A percentile compares a stretch with the other conserved stretches of the same genome.
Evolutionary conservation across 2,888 invertebrate species (phyloP).

Genomic region (Dendrolimus pini): DNA sequence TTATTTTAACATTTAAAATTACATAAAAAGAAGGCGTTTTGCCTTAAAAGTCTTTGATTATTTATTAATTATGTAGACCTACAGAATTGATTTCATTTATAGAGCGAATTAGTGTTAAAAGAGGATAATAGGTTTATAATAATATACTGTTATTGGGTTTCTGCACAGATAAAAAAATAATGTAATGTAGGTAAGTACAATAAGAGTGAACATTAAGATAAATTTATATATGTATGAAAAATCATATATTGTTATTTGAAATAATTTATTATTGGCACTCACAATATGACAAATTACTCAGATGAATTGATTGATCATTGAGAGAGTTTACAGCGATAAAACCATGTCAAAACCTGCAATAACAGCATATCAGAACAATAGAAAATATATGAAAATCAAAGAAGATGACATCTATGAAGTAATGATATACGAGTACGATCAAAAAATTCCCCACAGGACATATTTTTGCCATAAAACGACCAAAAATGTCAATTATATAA

Average conservation of each 20-base stretch:
- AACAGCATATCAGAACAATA: conserved; percentile 6
- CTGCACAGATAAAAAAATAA: conserved; percentile 9
- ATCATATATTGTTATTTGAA: too few relatives aligned
- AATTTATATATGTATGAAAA: too few relatives aligned
- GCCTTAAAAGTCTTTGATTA: conserved; percentile 71
- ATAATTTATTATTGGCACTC: too few relatives aligned
- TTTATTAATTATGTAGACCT: conserved; percentile 48
- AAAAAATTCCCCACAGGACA: too few relatives aligned
- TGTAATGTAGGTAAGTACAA: too few relatives aligned
- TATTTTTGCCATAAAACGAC: too few relatives aligned
- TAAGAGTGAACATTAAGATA: too few relatives aligned
- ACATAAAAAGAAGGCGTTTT: conserved; percentile 72
- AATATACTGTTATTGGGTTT: background rate
- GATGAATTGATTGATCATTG: too few relatives aligned
- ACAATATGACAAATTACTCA: too few relatives aligned
- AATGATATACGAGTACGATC: background rate
- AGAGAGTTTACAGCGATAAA: too few relatives aligned
- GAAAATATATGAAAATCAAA: background rate
- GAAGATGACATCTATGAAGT: background rate
- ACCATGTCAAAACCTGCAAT: background rate
- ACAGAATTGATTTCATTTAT: conserved; percentile 69
- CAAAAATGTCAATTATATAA: too few relatives aligned
- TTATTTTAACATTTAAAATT: conserved; percentile 75
- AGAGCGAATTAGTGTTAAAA: conserved; percentile 37
- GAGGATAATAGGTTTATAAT: background rate